Evolutionary conservation across 2,113 vertebrate species (phyloP).

Genomic region (Toxotes jaculatrix): DNA sequence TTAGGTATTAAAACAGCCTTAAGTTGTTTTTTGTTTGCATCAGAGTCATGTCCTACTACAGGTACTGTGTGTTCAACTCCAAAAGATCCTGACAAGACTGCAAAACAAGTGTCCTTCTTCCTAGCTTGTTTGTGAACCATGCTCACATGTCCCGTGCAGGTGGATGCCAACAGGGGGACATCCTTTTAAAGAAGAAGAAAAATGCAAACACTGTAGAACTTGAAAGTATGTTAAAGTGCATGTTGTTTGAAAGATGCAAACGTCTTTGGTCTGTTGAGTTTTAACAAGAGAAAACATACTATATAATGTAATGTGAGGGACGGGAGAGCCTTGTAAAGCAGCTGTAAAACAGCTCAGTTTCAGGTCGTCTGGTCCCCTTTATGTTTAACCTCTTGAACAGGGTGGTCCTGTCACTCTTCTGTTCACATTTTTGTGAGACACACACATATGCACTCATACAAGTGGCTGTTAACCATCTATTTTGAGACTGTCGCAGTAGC

Average conservation of each 20-base stretch:
- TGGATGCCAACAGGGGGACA: slow-evolving; percentile 37
- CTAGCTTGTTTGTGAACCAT: slow-evolving; percentile 21
- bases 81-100: neutral
- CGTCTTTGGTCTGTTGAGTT: slow-evolving; percentile 26
- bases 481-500: slow-evolving; percentile 63
- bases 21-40: neutral
- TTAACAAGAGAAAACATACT: slow-evolving; percentile 46
- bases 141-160: slow-evolving; percentile 41
- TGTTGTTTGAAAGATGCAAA: slow-evolving; percentile 52
- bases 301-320: slow-evolving; percentile 7
- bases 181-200: slow-evolving; percentile 28
- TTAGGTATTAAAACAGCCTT: neutral
- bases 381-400: slow-evolving; percentile 52
- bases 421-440: slow-evolving; percentile 53
- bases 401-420: slow-evolving; percentile 63
- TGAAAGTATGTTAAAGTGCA: slow-evolving; percentile 18
- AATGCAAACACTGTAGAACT: slow-evolving; percentile 58
- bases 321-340: slow-evolving; percentile 12
- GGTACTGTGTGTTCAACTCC: neutral
- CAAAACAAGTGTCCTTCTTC: slow-evolving; percentile 29
- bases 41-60: too few species aligned
- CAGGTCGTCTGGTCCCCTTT: slow-evolving; percentile 20
- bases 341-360: slow-evolving; percentile 48
- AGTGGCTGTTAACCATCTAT: slow-evolving; percentile 71
- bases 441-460: slow-evolving; percentile 26